Conservation (phyloP, 1,140 invertebrate genomes). For the Lethrus apterus region DNA sequence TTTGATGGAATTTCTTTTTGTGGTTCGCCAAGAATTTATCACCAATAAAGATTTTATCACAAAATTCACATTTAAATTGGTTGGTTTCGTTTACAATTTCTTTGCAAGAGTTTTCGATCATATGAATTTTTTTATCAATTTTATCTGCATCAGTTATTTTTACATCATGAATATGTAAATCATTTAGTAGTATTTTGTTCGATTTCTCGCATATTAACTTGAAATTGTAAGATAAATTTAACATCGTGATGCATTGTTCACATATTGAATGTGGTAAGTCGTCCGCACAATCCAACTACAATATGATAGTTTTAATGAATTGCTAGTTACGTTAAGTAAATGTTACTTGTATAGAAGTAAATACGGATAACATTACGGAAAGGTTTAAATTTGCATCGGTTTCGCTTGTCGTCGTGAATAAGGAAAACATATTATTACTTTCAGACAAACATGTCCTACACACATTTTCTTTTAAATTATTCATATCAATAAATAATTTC, state of each 20-base stretch:
- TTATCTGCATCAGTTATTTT: background rate
- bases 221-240: conserved; percentile 4
- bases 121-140: background rate
- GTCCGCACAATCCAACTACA: background rate
- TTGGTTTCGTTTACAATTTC: background rate
- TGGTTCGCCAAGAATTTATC: background rate
- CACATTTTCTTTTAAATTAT: too few relatives aligned
- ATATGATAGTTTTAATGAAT: too few relatives aligned
- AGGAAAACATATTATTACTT: background rate
- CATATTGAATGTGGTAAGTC: background rate
- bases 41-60: background rate
- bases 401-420: conserved; percentile 1
- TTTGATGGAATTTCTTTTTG: background rate
- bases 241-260: background rate
- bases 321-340: too few relatives aligned
- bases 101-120: background rate
- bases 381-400: conserved; percentile 4
- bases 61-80: background rate
- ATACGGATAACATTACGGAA: background rate
- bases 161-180: background rate
- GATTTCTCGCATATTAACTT: conserved; percentile 3
- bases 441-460: background rate
- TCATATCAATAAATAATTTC: too few relatives aligned
- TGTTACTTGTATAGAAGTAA: conserved; percentile 4
- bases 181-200: background rate